Conservation (phyloP, 2,797 vertebrate species). For the Hydrophis major region DNA sequence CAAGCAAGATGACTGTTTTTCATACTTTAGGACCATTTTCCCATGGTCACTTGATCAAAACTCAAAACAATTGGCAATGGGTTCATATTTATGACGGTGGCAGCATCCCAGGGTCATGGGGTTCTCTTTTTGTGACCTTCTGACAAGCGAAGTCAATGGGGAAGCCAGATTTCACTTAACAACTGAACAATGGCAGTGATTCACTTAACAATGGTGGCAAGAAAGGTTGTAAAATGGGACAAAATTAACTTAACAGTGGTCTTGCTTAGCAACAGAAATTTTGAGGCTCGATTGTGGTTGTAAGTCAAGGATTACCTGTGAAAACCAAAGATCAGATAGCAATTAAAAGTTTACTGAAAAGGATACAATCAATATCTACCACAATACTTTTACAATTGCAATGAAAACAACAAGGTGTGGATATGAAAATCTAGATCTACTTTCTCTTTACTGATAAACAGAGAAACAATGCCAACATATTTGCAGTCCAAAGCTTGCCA, state of each 20-base stretch:
- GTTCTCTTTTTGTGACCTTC: not conserved
- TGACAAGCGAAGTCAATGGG: not conserved
- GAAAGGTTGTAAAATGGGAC: not conserved
- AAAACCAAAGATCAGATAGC: not conserved
- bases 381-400: not conserved
- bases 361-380: not conserved
- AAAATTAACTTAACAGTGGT: not conserved
- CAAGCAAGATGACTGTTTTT: not conserved
- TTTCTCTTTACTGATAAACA: not conserved
- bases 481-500: not conserved
- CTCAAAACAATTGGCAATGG: accelerated
- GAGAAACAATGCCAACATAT: not conserved
- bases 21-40: not conserved
- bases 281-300: not conserved
- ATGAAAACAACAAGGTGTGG: not conserved
- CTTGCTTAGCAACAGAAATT: not conserved
- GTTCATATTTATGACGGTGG: not conserved
- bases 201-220: not conserved
- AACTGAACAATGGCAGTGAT: not conserved
- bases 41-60: not conserved
- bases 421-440: not conserved
- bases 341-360: not conserved
- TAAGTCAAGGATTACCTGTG: not conserved
- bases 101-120: not conserved
- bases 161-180: not conserved